Conservation (phyloP, 2,113 vertebrate species). For the Pangasianodon hypophthalmus region DNA sequence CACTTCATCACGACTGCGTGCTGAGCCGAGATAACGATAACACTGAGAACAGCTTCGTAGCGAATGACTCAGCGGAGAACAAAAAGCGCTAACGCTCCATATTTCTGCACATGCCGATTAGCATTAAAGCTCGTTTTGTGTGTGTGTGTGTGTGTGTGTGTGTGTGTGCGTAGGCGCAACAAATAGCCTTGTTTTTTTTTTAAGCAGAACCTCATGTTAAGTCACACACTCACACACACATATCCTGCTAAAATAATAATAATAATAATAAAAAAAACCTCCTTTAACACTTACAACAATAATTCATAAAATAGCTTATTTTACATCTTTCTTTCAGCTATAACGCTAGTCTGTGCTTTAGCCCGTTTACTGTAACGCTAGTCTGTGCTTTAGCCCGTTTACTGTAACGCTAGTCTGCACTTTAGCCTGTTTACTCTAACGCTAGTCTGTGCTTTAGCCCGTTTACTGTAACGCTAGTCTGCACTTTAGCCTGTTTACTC, state of each 20-base stretch:
- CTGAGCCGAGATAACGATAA: slow-evolving; percentile 33
- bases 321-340: background rate
- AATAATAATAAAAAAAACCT: background rate
- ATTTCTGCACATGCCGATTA: background rate
- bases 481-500: too few relatives aligned
- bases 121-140: background rate
- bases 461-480: too few relatives aligned
- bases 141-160: background rate
- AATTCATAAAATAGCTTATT: background rate
- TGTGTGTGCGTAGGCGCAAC: background rate
- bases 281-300: background rate
- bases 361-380: too few relatives aligned
- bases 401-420: too few relatives aligned
- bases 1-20: slow-evolving; percentile 29
- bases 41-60: background rate
- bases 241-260: background rate
- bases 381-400: too few relatives aligned
- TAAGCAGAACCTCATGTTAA: background rate
- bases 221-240: background rate
- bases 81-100: background rate
- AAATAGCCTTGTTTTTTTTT: background rate
- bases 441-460: too few relatives aligned
- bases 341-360: background rate
- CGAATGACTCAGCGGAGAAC: slow-evolving; percentile 28
- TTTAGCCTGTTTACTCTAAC: too few relatives aligned